These are phyloP conservation scores for Brachyrhaphis roseni DNA, from an alignment of 2,797 vertebrate genomes.

Conservation along the genomic window DNA sequence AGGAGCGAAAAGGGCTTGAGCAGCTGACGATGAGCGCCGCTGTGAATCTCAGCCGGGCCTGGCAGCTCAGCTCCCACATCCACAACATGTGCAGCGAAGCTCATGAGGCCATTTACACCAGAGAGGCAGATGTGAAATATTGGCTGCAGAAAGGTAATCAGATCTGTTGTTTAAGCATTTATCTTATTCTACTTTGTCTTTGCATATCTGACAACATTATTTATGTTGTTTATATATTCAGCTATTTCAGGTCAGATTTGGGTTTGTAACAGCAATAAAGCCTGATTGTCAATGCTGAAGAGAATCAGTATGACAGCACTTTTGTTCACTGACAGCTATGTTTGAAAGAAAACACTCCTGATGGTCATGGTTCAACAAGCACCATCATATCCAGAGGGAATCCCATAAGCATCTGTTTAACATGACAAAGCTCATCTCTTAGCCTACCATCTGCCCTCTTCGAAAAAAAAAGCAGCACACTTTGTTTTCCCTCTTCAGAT, in stretches of 20 bases:
- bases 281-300: slow-evolving; percentile 48
- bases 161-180: slow-evolving; percentile 4
- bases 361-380: slow-evolving; percentile 66
- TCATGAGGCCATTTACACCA: slow-evolving; percentile 89
- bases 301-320: slow-evolving; percentile 60
- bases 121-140: slow-evolving; percentile 89
- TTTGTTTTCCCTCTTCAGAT: slow-evolving; percentile 36
- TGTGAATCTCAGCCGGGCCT: slow-evolving; percentile 90
- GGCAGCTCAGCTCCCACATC: slow-evolving; percentile 90
- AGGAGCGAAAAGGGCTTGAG: slow-evolving; percentile 88
- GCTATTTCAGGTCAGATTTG: not conserved
- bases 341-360: slow-evolving; percentile 68
- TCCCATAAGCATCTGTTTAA: slow-evolving; percentile 65
- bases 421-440: slow-evolving; percentile 72
- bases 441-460: slow-evolving; percentile 30
- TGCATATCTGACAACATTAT: not conserved
- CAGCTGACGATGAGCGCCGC: slow-evolving; percentile 89
- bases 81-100: slow-evolving; percentile 93
- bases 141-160: slow-evolving; percentile 91
- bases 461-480: not conserved
- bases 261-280: slow-evolving; percentile 27
- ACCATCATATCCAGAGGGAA: slow-evolving; percentile 63
- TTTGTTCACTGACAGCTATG: slow-evolving; percentile 65
- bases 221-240: not conserved
- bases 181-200: not conserved